Evolutionary conservation across 2,888 invertebrate genomes (phyloP), one percentile per base, ranked within the genome.

Genomic region (Toxonevra muliebris): DNA sequence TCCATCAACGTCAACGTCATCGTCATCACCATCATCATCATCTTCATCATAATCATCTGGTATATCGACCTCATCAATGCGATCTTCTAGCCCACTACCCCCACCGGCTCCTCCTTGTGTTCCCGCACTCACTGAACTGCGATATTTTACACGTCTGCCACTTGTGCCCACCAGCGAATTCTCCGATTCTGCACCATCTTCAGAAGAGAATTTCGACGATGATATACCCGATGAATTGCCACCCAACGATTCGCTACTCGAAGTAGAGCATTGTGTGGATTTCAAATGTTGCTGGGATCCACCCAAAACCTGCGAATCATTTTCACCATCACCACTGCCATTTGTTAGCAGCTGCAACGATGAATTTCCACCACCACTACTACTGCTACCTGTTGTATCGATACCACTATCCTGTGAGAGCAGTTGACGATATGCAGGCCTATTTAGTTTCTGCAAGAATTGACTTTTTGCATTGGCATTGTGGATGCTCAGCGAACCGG

Each of bases 381-480:
- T 66, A 12, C 64, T 69, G 19, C 65, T 70, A 57, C 73, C 72
- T 20, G 79, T 79, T 73, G 79, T 79, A 72, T 85, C 85, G 50
- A 85, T 85, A 72, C 85, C 85, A 64, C 85, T 85, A 71, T 85
- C 85, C 69, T 83, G 83, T 19, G 85, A 85, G 65, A 85, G 76
- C 12, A 84, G 73, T 70, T 82, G 78, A 19, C 74, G 74, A 59
- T 71, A 69, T 42, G 67, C 68, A 40, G 73, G 71, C 40, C 71
- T 77, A 64, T 77, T 75, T 10, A 78, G 59, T 57, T 75, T 74
- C 48, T 76, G 77, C 70, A 78, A 70, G 30, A 30, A 30, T 40
- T 78, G 78, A 69, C 77, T 77, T 71, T 80, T 80, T n/a, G 76
- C 71, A 62, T 76, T 71, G 17, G 73, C 64, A 4, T 80, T 80